A percentile compares a stretch with the other conserved stretches of the same genome.
Conservation (phyloP, 2,797 vertebrate species). For the Crypturellus tataupa region DNA sequence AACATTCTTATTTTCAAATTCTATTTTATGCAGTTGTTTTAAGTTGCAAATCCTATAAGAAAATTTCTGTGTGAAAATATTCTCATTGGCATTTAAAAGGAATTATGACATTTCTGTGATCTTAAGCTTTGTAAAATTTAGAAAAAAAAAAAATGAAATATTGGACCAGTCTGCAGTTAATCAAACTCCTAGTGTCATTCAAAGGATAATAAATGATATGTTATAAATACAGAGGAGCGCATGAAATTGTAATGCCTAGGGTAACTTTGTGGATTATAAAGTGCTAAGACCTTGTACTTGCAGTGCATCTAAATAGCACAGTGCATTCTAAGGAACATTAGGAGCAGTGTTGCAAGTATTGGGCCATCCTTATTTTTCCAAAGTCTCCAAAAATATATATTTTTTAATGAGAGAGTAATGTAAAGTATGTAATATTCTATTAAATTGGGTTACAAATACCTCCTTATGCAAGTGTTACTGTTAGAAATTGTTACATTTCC, state of each 20-base stretch:
- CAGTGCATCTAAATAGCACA: constrained; percentile 8
- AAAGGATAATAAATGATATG: neutral
- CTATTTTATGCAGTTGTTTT: neutral
- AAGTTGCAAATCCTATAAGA: neutral
- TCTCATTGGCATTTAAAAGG: neutral
- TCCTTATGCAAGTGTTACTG: constrained; percentile 73
- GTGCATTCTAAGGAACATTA: constrained; percentile 41
- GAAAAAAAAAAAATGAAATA: neutral
- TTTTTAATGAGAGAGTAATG: constrained; percentile 64
- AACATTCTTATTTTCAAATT: neutral
- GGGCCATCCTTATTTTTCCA: constrained; percentile 63
- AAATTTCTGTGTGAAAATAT: neutral
- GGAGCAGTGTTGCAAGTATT: constrained; percentile 13
- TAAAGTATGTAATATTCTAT: constrained; percentile 30
- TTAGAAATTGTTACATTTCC: constrained; percentile 72
- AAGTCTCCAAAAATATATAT: constrained; percentile 68
- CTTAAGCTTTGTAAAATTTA: neutral
- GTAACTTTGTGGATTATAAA: constrained; percentile 36
- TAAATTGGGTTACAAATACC: constrained; percentile 28
- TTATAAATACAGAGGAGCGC: constrained; percentile 5
- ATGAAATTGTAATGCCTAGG: constrained; percentile 19
- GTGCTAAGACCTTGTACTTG: constrained; percentile 38
- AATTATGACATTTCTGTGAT: neutral
- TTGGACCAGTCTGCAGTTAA: neutral
- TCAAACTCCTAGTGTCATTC: neutral